Evolutionary conservation across 2,888 invertebrate genomes (phyloP), one percentile per base, ranked within the genome.

Genomic region (Aleiodes alternator): DNA sequence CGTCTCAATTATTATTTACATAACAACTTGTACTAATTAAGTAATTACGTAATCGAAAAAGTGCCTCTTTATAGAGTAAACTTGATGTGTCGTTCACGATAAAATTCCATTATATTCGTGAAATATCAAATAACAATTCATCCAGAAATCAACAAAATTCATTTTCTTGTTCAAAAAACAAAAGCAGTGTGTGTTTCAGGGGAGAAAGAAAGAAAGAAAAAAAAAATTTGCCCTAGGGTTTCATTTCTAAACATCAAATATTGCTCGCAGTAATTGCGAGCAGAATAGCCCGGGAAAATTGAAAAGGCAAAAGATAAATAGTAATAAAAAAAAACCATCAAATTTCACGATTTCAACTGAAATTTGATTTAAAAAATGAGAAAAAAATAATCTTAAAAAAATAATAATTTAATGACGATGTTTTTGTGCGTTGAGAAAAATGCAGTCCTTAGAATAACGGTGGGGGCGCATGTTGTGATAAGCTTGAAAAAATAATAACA

Each of bases 341-440:
- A 68, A 57, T 31, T 57, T 31, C n/a, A 6, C 34, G 4, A 6
- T 57, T 29, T 11, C 11, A 11, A 57, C 29, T 43, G 43, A 11
- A 43, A 43, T 43, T 43, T 43, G 43, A 43, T 43, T 23, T 23
- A 23, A 23, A 23, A 23, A 23, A 23, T 23, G 23, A 23, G 23
- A 23, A 23, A 23, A 56, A 23, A 56, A 12, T n/a, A 59, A 59
- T 1, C 1, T 23, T 34, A 34, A 61, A 50, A 50, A 59, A 51
- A 51, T 14, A 59, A 51, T 38, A 55, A 8, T 34, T 23, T 23
- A 23, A 16, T 11, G 59, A 59, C 50, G 31, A 71, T 71, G 43
- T 71, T 56, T 50, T 61, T 71, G 71, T 71, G 71, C 71, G 50
- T 51, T 71, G 71, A 71, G 59, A 71, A 71, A 71, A 71, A 71